These are phyloP conservation scores for Malurus alboscapulatus DNA, from an alignment of 2,113 vertebrate species.

Conservation along the genomic window DNA sequence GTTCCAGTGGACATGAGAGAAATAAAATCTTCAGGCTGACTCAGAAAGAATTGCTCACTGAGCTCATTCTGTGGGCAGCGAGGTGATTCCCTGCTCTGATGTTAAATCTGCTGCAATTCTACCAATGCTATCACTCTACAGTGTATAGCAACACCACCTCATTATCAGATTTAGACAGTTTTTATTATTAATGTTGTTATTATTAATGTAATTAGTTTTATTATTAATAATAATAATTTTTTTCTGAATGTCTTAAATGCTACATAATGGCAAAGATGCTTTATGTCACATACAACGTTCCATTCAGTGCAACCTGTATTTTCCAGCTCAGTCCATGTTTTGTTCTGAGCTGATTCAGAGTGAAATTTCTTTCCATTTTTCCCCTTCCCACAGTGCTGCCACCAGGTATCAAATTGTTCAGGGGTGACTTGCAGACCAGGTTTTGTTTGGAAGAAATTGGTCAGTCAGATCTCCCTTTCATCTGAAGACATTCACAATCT, in stretches of 20 bases:
- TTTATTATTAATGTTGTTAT: neutral
- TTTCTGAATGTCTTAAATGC: neutral
- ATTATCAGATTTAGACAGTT: neutral
- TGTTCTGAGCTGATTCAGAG: neutral
- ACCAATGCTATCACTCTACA: neutral
- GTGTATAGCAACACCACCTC: neutral
- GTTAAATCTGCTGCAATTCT: neutral
- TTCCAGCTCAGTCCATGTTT: neutral
- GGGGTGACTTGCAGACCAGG: neutral
- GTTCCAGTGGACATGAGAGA: neutral
- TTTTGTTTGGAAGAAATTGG: neutral
- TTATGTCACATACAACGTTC: neutral
- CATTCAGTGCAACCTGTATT: neutral
- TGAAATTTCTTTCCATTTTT: slow-evolving; percentile 3
- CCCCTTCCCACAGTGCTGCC: neutral
- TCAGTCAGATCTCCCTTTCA: neutral
- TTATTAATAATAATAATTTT: neutral
- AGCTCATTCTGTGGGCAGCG: neutral
- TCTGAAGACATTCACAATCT: neutral
- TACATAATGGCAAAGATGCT: neutral
- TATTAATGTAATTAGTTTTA: neutral
- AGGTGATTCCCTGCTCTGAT: neutral
- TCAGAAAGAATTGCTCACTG: neutral
- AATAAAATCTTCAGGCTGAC: neutral
- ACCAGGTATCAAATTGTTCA: neutral